Evolutionary conservation across 2,888 invertebrate genomes (phyloP).

Genomic region (Parnassius orleans): DNA sequence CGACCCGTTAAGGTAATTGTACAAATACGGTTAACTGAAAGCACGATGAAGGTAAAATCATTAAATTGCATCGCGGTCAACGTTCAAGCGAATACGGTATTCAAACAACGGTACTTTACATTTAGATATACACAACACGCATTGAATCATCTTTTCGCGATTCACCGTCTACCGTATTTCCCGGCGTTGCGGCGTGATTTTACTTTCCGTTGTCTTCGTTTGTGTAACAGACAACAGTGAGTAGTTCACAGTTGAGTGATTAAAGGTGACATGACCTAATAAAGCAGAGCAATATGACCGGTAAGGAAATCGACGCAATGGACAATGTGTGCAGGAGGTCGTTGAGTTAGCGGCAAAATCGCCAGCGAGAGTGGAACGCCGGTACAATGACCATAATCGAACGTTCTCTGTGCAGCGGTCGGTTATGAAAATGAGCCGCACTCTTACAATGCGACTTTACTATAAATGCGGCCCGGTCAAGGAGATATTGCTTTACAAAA

Average conservation of each 20-base stretch:
- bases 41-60: conserved; percentile 48
- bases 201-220: conserved; percentile 41
- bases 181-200: conserved; percentile 48
- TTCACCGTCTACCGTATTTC: conserved; percentile 54
- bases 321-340: conserved; percentile 42
- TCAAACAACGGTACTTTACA: conserved; percentile 68
- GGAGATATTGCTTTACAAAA: conserved; percentile 4
- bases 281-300: conserved; percentile 28
- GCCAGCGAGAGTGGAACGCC: conserved; percentile 55
- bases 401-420: conserved; percentile 48
- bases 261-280: conserved; percentile 20
- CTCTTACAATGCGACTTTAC: conserved; percentile 55
- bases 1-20: conserved; percentile 40
- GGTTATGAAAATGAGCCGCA: conserved; percentile 64
- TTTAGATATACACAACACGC: conserved; percentile 65
- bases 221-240: conserved; percentile 8
- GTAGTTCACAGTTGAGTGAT: conserved; percentile 16
- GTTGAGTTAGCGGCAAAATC: conserved; percentile 41
- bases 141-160: conserved; percentile 63
- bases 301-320: conserved; percentile 42
- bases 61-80: conserved; percentile 61
- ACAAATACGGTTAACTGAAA: conserved; percentile 44
- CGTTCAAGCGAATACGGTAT: conserved; percentile 60
- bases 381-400: conserved; percentile 67
- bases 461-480: conserved; percentile 31